A percentile compares a stretch with the other conserved stretches of the same genome.
phyloP scores from a whole-genome alignment of 2,113 vertebrate genomes.

The Hippoglossus stenolepis region DNA sequence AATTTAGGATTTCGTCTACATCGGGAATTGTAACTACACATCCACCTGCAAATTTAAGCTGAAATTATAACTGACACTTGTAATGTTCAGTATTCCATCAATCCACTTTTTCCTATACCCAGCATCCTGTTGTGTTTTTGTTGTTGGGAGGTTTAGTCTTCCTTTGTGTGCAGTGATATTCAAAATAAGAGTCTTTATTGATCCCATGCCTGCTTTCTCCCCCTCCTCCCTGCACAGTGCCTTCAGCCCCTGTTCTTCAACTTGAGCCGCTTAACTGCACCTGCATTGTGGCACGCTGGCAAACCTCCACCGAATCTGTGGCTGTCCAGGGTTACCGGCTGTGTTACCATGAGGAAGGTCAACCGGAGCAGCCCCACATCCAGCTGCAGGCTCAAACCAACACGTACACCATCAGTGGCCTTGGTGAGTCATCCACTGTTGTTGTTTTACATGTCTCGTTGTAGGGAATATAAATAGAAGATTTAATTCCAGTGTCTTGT shows the following conservation, averaged over 20 bases:
- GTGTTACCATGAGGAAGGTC: slow-evolving; percentile 92
- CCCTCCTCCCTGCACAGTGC: slow-evolving; percentile 80
- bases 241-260: slow-evolving; percentile 90
- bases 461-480: background rate
- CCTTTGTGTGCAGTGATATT: slow-evolving; percentile 13
- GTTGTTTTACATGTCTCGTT: background rate
- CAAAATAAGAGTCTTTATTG: slow-evolving; percentile 21
- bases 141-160: slow-evolving; percentile 13
- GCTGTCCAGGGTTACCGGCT: slow-evolving; percentile 90
- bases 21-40: background rate
- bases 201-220: slow-evolving; percentile 33
- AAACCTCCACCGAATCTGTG: slow-evolving; percentile 82
- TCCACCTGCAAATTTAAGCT: background rate
- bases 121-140: slow-evolving; percentile 13
- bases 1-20: background rate
- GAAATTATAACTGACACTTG: slow-evolving; percentile 2
- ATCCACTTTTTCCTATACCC: background rate
- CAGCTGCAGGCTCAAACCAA: slow-evolving; percentile 82
- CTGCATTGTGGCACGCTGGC: slow-evolving; percentile 91
- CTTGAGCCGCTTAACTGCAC: slow-evolving; percentile 96
- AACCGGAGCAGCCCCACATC: slow-evolving; percentile 88
- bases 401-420: slow-evolving; percentile 87
- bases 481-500: background rate
- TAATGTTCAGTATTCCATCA: background rate
- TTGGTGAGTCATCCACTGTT: slow-evolving; percentile 84